These are phyloP conservation scores for Crioceris asparagi DNA, from an alignment of 2,888 invertebrate species.

Conservation along the genomic window DNA sequence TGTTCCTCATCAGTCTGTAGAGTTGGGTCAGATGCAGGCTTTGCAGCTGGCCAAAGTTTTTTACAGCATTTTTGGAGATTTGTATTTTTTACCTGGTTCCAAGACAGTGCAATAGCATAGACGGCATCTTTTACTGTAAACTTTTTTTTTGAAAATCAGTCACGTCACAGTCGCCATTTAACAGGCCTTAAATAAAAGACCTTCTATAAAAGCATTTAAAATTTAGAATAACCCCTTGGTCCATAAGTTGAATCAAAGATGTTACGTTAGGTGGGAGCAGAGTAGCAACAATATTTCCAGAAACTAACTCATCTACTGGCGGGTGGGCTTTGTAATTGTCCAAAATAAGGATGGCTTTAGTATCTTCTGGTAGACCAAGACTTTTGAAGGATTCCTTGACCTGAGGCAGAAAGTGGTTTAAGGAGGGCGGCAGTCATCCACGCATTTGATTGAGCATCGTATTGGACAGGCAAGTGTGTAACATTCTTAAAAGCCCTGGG, in stretches of 20 bases:
- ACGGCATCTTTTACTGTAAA: neutral
- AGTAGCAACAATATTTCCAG: slow-evolving; percentile 4
- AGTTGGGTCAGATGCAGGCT: neutral
- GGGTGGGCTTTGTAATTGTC: slow-evolving; percentile 4
- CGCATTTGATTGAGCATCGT: slow-evolving; percentile 5
- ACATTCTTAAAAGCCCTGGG: slow-evolving; percentile 1
- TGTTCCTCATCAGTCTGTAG: neutral
- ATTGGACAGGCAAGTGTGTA: slow-evolving; percentile 4
- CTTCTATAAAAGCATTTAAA: neutral
- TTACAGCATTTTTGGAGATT: neutral
- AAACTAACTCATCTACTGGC: slow-evolving; percentile 2
- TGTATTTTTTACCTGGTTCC: neutral
- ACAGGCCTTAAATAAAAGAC: slow-evolving; percentile 2
- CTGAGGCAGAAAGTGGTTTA: slow-evolving; percentile 3
- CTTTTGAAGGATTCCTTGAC: slow-evolving; percentile 1
- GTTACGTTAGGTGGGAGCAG: slow-evolving; percentile 4
- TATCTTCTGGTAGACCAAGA: slow-evolving; percentile 4
- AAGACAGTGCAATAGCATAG: neutral
- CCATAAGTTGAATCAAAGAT: neutral
- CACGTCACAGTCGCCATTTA: slow-evolving; percentile 4
- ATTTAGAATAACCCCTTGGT: neutral
- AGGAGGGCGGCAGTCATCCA: slow-evolving; percentile 3
- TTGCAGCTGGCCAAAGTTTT: neutral
- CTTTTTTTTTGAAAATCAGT: slow-evolving; percentile 4
- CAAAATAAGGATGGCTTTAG: slow-evolving; percentile 4